Evolutionary conservation across 2,797 vertebrate genomes (phyloP), one percentile per base, ranked within the genome.

Genomic region (Thaleichthys pacificus): DNA sequence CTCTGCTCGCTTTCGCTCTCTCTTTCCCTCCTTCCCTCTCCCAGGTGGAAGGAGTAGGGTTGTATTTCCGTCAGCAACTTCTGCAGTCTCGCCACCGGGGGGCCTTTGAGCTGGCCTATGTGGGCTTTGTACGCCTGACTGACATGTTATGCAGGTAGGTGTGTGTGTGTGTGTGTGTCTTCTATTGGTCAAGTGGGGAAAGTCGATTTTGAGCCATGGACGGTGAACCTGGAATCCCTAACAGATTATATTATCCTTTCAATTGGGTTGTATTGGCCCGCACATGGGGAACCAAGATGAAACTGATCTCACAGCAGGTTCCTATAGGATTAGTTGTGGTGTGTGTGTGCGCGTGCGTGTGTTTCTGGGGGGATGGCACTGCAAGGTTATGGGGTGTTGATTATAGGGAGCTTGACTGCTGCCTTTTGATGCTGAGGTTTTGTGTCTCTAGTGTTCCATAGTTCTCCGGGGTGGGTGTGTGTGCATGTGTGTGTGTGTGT

Each of bases 21-120:
- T 47, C 15, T 11, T 30, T 3, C 72, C 71, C 35, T 32, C 21
- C 56, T 11, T 61, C 42, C 72, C 15, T 76, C 47, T 91, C 85
- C 19, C 86, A 99, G 97, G 94, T 98, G 85, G 94, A 95, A 88
- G 93, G 92, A 77, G 95, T 99, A 2, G 97, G 97, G 17, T 88
- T 92, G 72, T 98, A 99, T 86, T 99, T 99, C 86, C 96, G 97
- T 80, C 94, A 95, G 85, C 96, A 97, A 84, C 95, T 99, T 69
- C 92, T 99, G 75, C 96, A 98, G 74, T 98, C 97, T 60, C 95
- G 97, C 74, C 97, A 99, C 84, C 94, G 97, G 78, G 97, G 97
- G 58, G 97, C 97, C 22, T 99, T 99, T 91, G 97, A 99, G 86
- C 84, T 99, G 90, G 97, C 97, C 15, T 99, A 98, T 0, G 95